These are phyloP conservation scores for Pristionchus fissidentatus DNA, from an alignment of 2,888 invertebrate species.

Conservation along the genomic window DNA sequence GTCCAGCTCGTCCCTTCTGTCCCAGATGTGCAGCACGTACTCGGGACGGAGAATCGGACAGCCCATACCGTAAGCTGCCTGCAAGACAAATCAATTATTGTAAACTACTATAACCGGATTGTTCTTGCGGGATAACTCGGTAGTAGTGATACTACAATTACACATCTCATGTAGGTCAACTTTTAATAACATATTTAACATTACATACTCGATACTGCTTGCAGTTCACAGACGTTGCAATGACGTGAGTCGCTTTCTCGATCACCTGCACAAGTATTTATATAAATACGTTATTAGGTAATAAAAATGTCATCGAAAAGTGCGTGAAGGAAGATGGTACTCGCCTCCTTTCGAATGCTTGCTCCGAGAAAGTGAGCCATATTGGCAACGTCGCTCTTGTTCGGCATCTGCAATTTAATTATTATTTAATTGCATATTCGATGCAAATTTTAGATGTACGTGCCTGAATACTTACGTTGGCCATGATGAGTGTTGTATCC, in stretches of 20 bases:
- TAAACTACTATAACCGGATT: too few relatives aligned
- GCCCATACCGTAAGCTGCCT: slow-evolving; percentile 34
- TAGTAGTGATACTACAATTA: too few relatives aligned
- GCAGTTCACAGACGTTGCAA: slow-evolving; percentile 40
- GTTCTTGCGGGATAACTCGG: too few relatives aligned
- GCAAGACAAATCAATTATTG: not conserved
- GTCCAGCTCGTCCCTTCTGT: slow-evolving; percentile 32
- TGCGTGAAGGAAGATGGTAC: not conserved
- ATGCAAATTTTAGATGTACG: not conserved
- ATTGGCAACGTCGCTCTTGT: slow-evolving; percentile 34
- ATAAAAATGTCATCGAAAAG: not conserved
- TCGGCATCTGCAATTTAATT: not conserved
- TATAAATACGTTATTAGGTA: not conserved
- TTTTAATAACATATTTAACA: not conserved
- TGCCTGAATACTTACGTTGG: not conserved
- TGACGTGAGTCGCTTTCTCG: slow-evolving; percentile 33
- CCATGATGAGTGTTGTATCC: slow-evolving; percentile 28
- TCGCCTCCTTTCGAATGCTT: slow-evolving; percentile 41
- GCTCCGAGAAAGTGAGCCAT: slow-evolving; percentile 41
- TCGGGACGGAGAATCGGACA: slow-evolving; percentile 25
- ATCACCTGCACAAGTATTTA: slow-evolving; percentile 16
- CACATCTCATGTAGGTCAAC: not conserved
- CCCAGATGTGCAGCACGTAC: slow-evolving; percentile 34
- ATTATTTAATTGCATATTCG: not conserved
- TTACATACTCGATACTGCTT: slow-evolving; percentile 16